These are phyloP conservation scores for Penaeus vannamei DNA, from an alignment of 1,140 invertebrate genomes.

Conservation along the genomic window DNA sequence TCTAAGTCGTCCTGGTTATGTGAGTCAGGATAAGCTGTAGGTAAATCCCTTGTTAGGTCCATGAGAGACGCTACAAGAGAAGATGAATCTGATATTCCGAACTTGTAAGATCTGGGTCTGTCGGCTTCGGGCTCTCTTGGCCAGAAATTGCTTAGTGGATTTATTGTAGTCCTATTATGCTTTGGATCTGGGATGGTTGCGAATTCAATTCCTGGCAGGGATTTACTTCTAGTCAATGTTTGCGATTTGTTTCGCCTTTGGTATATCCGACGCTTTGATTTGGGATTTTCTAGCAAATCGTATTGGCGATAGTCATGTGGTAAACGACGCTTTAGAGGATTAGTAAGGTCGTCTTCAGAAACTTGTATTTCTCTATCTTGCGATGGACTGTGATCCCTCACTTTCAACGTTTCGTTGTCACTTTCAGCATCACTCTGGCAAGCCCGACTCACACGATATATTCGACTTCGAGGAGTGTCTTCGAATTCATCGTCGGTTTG, in stretches of 20 bases:
- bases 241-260: background rate
- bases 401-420: background rate
- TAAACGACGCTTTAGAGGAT: conserved; percentile 38
- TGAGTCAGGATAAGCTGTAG: conserved; percentile 52
- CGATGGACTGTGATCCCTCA: background rate
- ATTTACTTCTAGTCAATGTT: background rate
- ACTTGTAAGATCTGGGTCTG: background rate
- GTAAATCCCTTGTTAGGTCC: conserved; percentile 39
- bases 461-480: background rate
- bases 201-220: background rate
- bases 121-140: background rate
- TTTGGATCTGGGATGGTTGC: too few species aligned
- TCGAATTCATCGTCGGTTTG: conserved; percentile 36
- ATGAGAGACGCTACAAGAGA: conserved; percentile 50
- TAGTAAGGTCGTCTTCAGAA: conserved; percentile 36
- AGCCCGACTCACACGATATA: background rate
- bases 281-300: conserved; percentile 44
- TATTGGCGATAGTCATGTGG: conserved; percentile 28
- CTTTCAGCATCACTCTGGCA: conserved; percentile 3
- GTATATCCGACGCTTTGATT: conserved; percentile 45
- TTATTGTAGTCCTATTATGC: too few species aligned
- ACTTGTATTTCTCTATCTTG: conserved; percentile 51
- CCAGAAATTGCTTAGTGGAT: too few species aligned
- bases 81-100: conserved; percentile 44
- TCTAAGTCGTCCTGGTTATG: conserved; percentile 42